Conservation (phyloP, 2,888 invertebrate species). For the Macaria liturata region DNA sequence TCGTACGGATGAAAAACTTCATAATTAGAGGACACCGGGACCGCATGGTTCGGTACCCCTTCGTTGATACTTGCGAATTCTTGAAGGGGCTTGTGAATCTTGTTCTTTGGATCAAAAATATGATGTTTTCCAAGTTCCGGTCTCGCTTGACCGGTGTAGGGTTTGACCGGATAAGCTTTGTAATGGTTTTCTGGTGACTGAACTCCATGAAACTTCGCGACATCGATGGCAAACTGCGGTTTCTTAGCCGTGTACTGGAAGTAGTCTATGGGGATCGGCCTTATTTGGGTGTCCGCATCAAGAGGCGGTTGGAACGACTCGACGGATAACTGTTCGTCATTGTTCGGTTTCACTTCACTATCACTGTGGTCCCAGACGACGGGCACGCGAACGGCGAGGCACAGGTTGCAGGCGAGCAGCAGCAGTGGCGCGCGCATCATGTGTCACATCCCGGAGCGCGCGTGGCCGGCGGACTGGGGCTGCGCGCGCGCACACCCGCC, state of each 20-base stretch:
- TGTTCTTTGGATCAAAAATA: constrained; percentile 50
- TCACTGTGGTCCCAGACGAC: constrained; percentile 57
- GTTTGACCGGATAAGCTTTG: constrained; percentile 61
- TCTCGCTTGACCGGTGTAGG: constrained; percentile 53
- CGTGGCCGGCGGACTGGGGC: constrained; percentile 73
- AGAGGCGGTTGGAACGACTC: constrained; percentile 40
- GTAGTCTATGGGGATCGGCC: constrained; percentile 59
- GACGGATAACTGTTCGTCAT: constrained; percentile 42
- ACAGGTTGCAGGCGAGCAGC: constrained; percentile 63
- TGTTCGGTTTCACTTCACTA: constrained; percentile 60
- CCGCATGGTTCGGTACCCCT: constrained; percentile 37
- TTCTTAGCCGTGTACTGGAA: constrained; percentile 71
- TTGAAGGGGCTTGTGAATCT: constrained; percentile 55
- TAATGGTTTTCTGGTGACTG: constrained; percentile 63
- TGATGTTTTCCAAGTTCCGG: constrained; percentile 64
- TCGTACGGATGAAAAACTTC: constrained; percentile 75
- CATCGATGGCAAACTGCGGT: constrained; percentile 67
- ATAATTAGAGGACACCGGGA: constrained; percentile 59
- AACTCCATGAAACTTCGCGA: constrained; percentile 69
- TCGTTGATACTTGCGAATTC: constrained; percentile 51
- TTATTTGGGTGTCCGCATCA: constrained; percentile 12
- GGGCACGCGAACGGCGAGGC: constrained; percentile 67
- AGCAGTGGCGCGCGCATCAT: constrained; percentile 63
- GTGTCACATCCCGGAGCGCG: constrained; percentile 68
- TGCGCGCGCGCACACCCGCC: constrained; percentile 50